Conservation (phyloP, 2,113 vertebrate genomes). For the Otocyon megalotis region DNA sequence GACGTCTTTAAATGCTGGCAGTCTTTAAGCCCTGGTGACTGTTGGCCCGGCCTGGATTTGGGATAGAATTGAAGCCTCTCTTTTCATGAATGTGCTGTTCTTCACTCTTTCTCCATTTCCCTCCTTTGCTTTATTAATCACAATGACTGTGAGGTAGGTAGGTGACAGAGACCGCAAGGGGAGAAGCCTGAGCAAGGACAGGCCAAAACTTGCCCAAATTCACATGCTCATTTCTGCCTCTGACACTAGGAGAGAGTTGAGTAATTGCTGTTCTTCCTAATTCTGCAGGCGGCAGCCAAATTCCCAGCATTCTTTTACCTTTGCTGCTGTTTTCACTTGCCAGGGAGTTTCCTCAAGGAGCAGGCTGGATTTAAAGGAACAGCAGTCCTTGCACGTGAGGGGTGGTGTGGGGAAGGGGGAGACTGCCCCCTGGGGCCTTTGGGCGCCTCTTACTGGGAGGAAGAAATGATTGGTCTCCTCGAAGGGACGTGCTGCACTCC, state of each 20-base stretch:
- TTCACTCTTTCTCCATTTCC: constrained; percentile 48
- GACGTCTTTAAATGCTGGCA: not conserved
- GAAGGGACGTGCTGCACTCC: not conserved
- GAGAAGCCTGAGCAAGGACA: constrained; percentile 65
- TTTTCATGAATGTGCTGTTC: not conserved
- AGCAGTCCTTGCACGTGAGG: not conserved
- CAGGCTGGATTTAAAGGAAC: constrained; percentile 77
- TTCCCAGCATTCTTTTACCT: constrained; percentile 84
- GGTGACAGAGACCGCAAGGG: constrained; percentile 67
- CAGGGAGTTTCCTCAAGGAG: constrained; percentile 82
- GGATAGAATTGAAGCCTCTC: not conserved
- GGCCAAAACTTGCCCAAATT: constrained; percentile 71
- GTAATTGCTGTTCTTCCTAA: constrained; percentile 79
- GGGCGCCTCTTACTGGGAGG: accelerated
- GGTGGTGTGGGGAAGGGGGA: not conserved
- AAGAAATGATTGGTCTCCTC: not conserved
- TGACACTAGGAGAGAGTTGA: constrained; percentile 76
- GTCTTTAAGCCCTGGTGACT: not conserved
- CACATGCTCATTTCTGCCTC: constrained; percentile 70
- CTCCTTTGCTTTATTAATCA: constrained; percentile 57
- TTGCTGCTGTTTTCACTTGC: constrained; percentile 84
- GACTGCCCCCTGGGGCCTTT: accelerated
- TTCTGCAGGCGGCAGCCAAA: constrained; percentile 79
- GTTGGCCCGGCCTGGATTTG: not conserved
- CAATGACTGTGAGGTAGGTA: constrained; percentile 55